Evolutionary conservation across 2,888 invertebrate species (phyloP), one percentile per base, ranked within the genome.

Genomic region (Diaphora mendica): DNA sequence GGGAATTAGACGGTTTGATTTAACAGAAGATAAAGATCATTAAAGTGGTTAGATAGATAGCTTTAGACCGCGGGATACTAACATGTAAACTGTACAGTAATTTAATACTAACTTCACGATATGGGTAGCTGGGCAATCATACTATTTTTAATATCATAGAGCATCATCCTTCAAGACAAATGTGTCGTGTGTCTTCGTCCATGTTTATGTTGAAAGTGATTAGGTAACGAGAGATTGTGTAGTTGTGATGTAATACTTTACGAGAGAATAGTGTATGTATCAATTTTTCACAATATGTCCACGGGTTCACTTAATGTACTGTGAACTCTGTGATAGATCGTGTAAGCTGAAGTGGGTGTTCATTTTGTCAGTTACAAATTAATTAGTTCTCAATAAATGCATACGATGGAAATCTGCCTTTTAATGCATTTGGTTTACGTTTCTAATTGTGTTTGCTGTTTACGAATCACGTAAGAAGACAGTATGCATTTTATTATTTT

Each of bases 101-200:
- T 88, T 90, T 91, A 91, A 91, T 92, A 95, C 94, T 94, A 94
- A 95, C 92, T 93, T 93, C 94, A 93, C 93, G 93, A 90, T 71
- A 92, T 93, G 93, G 95, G 95, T 95, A 95, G 95, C 93, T 94
- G 95, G 95, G 94, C 94, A 94, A 95, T 94, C 94, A 89, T 93
- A 93, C 91, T 94, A 92, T 92, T 93, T 93, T 94, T 93, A 93
- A 91, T 93, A 92, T 90, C 88, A 89, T 92, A 92, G 89, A 91
- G 86, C 91, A 89, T 88, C 51, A 62, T 70, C 87, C 89, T 87
- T 87, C 89, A 87, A 91, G 88, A 90, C 87, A 89, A 84, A 91
- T 92, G 90, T 93, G 92, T 92, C 89, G 90, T 87, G 88, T 89
- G 90, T 90, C 88, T 87, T 91, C 90, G 89, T 90, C 90, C 90